Conservation (phyloP, 1,140 invertebrate genomes). For the Nomia melanderi region DNA sequence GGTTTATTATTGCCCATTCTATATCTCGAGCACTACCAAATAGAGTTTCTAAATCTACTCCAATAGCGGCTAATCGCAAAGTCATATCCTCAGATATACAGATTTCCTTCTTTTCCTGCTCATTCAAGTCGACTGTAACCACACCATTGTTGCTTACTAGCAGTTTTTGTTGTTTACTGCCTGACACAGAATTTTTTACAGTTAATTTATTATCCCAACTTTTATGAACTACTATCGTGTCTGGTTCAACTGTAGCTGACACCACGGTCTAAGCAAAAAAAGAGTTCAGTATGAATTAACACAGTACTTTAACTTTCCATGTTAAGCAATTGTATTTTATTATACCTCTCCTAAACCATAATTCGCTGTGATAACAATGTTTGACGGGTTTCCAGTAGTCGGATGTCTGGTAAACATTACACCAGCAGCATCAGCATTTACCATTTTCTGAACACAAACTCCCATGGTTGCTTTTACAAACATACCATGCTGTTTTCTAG, state of each 20-base stretch:
- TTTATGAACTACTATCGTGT: constrained; percentile 85
- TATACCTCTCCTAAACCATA: constrained; percentile 90
- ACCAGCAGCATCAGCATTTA: constrained; percentile 86
- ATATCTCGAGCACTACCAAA: constrained; percentile 88
- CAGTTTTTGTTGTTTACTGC: constrained; percentile 83
- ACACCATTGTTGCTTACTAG: constrained; percentile 71
- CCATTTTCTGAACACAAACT: constrained; percentile 92
- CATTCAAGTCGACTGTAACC: constrained; percentile 71
- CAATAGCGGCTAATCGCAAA: constrained; percentile 82
- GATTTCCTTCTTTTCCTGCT: constrained; percentile 72
- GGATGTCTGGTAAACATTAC: constrained; percentile 92
- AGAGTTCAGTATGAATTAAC: not conserved
- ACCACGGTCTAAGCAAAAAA: constrained; percentile 86
- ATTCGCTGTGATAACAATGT: constrained; percentile 89
- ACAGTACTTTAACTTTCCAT: not conserved
- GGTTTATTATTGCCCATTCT: constrained; percentile 86
- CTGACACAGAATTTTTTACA: constrained; percentile 80
- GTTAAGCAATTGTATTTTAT: not conserved
- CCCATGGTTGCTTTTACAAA: constrained; percentile 85
- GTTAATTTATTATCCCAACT: constrained; percentile 78
- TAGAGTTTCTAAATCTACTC: constrained; percentile 83
- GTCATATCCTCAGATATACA: constrained; percentile 82
- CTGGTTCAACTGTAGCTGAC: constrained; percentile 87
- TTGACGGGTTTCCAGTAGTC: constrained; percentile 84
- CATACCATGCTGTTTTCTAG: constrained; percentile 85